Percentiles rank a stretch among this genome's conserved stretches.
Conservation (phyloP, 1,140 invertebrate species). For the Drosophila funebris region DNA sequence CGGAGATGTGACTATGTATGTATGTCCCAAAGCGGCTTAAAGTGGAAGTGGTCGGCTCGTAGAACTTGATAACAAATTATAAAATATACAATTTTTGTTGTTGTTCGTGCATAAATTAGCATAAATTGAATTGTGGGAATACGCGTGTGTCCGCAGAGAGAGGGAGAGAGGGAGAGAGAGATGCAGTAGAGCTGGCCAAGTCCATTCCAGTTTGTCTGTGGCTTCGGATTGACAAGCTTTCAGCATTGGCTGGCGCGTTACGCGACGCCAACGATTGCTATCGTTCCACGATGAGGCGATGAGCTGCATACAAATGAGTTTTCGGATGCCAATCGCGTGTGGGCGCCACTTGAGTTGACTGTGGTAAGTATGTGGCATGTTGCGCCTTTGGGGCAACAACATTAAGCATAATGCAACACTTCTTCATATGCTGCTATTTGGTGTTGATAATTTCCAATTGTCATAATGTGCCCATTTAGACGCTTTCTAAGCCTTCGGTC, state of each 20-base stretch:
- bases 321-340: slow-evolving; percentile 37
- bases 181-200: neutral
- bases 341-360: slow-evolving; percentile 60
- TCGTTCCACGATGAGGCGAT: slow-evolving; percentile 44
- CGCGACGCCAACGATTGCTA: slow-evolving; percentile 69
- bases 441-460: slow-evolving; percentile 53
- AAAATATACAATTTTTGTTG: slow-evolving; percentile 48
- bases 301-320: slow-evolving; percentile 70
- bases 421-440: slow-evolving; percentile 1
- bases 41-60: slow-evolving; percentile 25
- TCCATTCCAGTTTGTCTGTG: slow-evolving; percentile 15
- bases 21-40: slow-evolving; percentile 42
- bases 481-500: slow-evolving; percentile 56
- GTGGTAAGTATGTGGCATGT: slow-evolving; percentile 7
- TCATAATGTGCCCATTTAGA: slow-evolving; percentile 54
- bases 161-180: neutral
- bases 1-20: slow-evolving; percentile 4
- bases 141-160: slow-evolving; percentile 17
- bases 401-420: slow-evolving; percentile 36
- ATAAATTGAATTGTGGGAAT: slow-evolving; percentile 65
- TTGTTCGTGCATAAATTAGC: slow-evolving; percentile 62
- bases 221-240: slow-evolving; percentile 63
- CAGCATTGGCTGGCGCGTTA: slow-evolving; percentile 65
- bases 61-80: slow-evolving; percentile 71
- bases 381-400: slow-evolving; percentile 21